These are phyloP conservation scores for Brachionus rotundiformis DNA, from an alignment of 1,140 invertebrate genomes.

Conservation along the genomic window DNA sequence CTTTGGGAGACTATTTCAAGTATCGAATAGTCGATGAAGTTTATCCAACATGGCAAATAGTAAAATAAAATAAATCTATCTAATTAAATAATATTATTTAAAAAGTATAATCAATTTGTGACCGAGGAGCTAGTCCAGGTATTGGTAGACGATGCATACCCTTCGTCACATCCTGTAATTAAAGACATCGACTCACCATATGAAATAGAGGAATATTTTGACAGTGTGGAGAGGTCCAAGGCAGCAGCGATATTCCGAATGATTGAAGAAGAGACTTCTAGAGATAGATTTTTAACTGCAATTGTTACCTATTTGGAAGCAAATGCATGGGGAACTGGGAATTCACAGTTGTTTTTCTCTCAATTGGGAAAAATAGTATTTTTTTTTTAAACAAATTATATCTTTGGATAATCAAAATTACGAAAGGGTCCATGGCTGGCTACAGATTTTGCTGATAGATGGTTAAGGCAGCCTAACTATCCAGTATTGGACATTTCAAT, in stretches of 20 bases:
- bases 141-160: slow-evolving; percentile 32
- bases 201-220: slow-evolving; percentile 50
- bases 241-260: slow-evolving; percentile 45
- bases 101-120: slow-evolving; percentile 41
- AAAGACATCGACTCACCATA: slow-evolving; percentile 12
- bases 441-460: slow-evolving; percentile 22
- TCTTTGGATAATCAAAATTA: neutral
- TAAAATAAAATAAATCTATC: neutral
- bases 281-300: neutral
- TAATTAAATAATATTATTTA: neutral
- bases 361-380: slow-evolving; percentile 43
- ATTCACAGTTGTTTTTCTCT: slow-evolving; percentile 12
- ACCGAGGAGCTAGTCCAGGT: neutral
- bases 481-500: neutral
- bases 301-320: slow-evolving; percentile 34
- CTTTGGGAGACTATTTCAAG: slow-evolving; percentile 41
- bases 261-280: slow-evolving; percentile 24
- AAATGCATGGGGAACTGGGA: slow-evolving; percentile 17
- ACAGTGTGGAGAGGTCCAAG: slow-evolving; percentile 42
- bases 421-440: slow-evolving; percentile 20
- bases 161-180: slow-evolving; percentile 35
- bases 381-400: neutral
- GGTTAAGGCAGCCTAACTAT: slow-evolving; percentile 47
- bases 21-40: slow-evolving; percentile 8
- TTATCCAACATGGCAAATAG: slow-evolving; percentile 36